Base-by-base conservation (phyloP, 2,797 vertebrate genomes). In the Bovichtus variegatus region DNA sequence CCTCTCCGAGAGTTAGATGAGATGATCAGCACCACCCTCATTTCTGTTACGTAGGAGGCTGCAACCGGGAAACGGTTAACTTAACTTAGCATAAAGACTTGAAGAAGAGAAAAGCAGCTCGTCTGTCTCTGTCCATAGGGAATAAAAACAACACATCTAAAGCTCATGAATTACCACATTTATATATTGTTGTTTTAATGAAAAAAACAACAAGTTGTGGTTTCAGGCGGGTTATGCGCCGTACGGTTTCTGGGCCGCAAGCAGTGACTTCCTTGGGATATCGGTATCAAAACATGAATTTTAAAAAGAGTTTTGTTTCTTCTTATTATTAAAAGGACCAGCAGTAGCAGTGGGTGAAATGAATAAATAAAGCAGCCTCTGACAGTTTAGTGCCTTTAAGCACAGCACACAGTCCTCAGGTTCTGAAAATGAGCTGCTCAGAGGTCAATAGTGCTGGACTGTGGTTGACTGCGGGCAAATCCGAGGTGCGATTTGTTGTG, bases 371-470 rank as follows among this genome's bases (percentile, higher is more conserved):
- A 76, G 38, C 18, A 38, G 43, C 50, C 40, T 71, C 29, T 57
- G 61, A 71, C 19, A 34, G 31, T 73, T 86, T 36, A 62, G 34
- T 63, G 44, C 66, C 77, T 62, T 55, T 46, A 67, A 80, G 83
- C 54, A 64, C 84, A 29, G 29, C 64, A 64, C 77, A 74, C 18
- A 43, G 51, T 83, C 63, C 74, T 86, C 64, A 49, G 71, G 58
- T 80, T 74, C 62, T 78, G 66, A 29, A 71, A 58, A 74, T 67
- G 74, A 84, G 67, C 36, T 77, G 74, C 51, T 74, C 41, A 68
- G 55, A 85, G 87, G 90, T 89, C 87, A 89, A 62, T 41, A 29
- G 61, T n/a, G 50, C 65, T 79, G 15, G 62, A 72, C 69, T 78
- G 21, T 44, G 4, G 57, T 74, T 68, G 75, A 76, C 78, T 67